Evolutionary conservation across 1,140 invertebrate genomes (phyloP).

Genomic region (Wiebesia pumilae): DNA sequence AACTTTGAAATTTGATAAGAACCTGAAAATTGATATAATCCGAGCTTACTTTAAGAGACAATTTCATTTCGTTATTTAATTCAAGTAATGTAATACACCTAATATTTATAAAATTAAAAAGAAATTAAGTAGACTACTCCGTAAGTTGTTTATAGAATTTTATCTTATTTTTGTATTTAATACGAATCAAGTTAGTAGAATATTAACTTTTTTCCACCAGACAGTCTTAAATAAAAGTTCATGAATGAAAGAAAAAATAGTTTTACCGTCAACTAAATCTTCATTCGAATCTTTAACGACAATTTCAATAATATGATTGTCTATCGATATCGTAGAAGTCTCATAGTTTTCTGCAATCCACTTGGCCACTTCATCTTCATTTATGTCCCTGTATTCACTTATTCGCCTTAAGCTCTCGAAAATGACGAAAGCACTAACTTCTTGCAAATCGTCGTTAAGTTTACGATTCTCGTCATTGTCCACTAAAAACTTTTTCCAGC

Average conservation of each 20-base stretch:
- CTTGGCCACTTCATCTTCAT: constrained; percentile 25
- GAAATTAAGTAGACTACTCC: too few species aligned
- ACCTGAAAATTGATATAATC: too few species aligned
- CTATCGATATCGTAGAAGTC: constrained; percentile 29
- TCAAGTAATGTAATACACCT: too few species aligned
- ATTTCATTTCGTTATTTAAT: too few species aligned
- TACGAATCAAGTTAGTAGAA: too few species aligned
- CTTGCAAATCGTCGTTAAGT: not conserved
- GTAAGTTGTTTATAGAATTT: too few species aligned
- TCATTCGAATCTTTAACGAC: constrained; percentile 32
- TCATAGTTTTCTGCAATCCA: constrained; percentile 41
- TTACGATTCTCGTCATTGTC: not conserved
- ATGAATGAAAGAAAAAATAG: not conserved
- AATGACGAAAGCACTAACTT: not conserved
- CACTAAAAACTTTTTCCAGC: constrained; percentile 39
- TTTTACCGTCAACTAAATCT: constrained; percentile 31
- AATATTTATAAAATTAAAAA: too few species aligned
- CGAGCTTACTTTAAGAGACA: too few species aligned
- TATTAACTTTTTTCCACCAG: too few species aligned
- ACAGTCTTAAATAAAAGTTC: too few species aligned
- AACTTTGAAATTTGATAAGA: too few species aligned
- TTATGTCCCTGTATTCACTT: constrained; percentile 23
- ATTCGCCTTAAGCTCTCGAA: constrained; percentile 18
- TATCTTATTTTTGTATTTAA: too few species aligned
- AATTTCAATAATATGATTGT: constrained; percentile 46